Evolutionary conservation across 2,888 invertebrate genomes (phyloP), one percentile per base, ranked within the genome.

Genomic region (Stictocephala bisonia): DNA sequence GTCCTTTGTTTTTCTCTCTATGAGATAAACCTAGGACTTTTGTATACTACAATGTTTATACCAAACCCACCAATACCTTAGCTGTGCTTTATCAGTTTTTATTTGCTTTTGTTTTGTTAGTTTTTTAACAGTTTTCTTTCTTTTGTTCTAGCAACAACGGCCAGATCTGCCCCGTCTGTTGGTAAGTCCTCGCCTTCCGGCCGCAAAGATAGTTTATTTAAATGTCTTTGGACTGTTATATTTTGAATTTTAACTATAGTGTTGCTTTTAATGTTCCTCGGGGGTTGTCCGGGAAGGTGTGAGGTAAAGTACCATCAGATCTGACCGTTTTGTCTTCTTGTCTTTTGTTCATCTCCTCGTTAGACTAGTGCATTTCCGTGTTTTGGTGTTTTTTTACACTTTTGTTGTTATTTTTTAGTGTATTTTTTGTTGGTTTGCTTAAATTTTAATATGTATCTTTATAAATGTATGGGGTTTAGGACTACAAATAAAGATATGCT

Each of bases 81-180:
- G n/a, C n/a, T n/a, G n/a, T n/a, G n/a, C n/a, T n/a, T n/a, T n/a
- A 44, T 64, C 26, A 40, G 24, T 64, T 64, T 56, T 15, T 29
- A 24, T 9, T 56, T 29, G 31, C 22, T 60, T 60, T 40, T 1
- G 41, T 64, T 64, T 41, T 24, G 44, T 64, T 64, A 1, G 35
- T 64, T 64, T 44, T 56, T 60, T 64, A 64, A 64, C 64, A 41
- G 44, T 60, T 27, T 70, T 35, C 72, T 70, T 68, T 77, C 76
- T 72, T 77, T 67, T 79, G 74, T 80, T 80, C 79, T 77, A 94
- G 93, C 93, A 94, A 90, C 93, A 94, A 87, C 94, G 94, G 87
- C 94, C 94, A 86, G 94, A 94, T 86, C 90, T 95, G 81, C 94
- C 94, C 86, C 94, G 94, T 87, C 90, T 95, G 87, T 90, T 95